A percentile compares a stretch with the other conserved stretches of the same genome.
phyloP scores from a whole-genome alignment of 2,113 vertebrate genomes.

The Mustelus asterias region DNA sequence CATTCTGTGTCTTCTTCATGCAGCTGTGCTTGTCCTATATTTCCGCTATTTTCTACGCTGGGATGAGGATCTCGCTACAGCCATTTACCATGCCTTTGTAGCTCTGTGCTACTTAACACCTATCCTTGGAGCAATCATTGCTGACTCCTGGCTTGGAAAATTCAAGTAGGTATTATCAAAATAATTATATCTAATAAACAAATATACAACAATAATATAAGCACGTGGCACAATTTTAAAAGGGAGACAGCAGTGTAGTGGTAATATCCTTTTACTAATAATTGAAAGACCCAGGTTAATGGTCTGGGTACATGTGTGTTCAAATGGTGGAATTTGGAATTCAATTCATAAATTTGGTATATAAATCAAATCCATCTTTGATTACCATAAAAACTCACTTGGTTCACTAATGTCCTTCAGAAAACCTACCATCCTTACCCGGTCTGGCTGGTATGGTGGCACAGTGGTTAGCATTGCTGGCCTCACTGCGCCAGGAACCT shows the following conservation, averaged over 20 bases:
- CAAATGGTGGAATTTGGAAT: too few relatives aligned
- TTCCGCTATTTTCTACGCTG: conserved; percentile 78
- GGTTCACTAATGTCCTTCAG: too few relatives aligned
- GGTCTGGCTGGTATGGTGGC: too few relatives aligned
- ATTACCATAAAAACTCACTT: too few relatives aligned
- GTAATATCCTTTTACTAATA: too few relatives aligned
- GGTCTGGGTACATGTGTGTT: too few relatives aligned
- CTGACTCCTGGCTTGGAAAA: conserved; percentile 93
- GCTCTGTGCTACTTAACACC: conserved; percentile 89
- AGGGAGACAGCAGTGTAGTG: neutral
- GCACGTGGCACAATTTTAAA: neutral
- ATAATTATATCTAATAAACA: neutral
- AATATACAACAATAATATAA: neutral
- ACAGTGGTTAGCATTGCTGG: too few relatives aligned
- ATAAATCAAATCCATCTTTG: too few relatives aligned
- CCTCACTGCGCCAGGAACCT: too few relatives aligned
- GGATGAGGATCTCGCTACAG: conserved; percentile 72
- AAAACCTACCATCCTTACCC: too few relatives aligned
- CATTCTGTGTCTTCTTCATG: conserved; percentile 36
- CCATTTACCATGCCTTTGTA: conserved; percentile 84
- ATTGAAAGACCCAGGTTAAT: too few relatives aligned
- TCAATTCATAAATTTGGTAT: too few relatives aligned
- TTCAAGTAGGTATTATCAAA: conserved; percentile 72
- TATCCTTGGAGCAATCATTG: conserved; percentile 81
- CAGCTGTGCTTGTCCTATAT: conserved; percentile 86